Conservation (phyloP, 2,113 vertebrate species). For the Otus sunia region DNA sequence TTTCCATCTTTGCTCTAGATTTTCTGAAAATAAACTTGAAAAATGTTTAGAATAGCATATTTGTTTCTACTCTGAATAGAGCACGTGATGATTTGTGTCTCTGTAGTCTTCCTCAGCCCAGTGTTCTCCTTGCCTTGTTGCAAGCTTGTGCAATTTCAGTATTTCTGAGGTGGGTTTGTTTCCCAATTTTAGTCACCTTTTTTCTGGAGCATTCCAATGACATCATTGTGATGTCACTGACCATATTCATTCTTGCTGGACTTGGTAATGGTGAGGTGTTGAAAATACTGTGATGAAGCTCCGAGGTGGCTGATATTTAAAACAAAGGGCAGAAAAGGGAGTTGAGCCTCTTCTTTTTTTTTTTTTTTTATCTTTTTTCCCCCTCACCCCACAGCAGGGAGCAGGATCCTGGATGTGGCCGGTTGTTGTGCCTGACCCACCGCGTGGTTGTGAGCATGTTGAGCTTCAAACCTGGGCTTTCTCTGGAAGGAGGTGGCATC, state of each 20-base stretch:
- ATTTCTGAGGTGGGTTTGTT: not conserved
- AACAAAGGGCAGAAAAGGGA: not conserved
- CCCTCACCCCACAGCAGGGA: not conserved
- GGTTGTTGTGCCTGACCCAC: not conserved
- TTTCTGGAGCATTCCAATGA: not conserved
- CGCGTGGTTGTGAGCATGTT: fast-evolving
- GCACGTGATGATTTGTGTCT: not conserved
- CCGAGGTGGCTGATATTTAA: not conserved
- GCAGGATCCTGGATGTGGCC: not conserved
- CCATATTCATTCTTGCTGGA: not conserved
- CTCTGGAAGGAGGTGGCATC: not conserved
- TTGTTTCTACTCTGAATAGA: constrained; percentile 23
- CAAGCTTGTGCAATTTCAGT: not conserved
- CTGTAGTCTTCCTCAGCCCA: not conserved
- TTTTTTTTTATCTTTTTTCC: not conserved
- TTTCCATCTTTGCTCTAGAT: constrained; percentile 7
- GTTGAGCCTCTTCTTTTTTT: not conserved
- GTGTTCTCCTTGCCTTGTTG: not conserved
- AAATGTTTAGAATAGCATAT: constrained; percentile 15
- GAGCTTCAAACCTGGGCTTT: not conserved
- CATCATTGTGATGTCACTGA: not conserved
- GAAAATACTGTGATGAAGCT: not conserved
- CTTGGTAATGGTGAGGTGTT: not conserved
- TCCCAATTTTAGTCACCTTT: not conserved
- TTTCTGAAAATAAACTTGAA: constrained; percentile 42